Evolutionary conservation across 2,113 vertebrate species (phyloP).

Genomic region (Coptodon bakossiorum): DNA sequence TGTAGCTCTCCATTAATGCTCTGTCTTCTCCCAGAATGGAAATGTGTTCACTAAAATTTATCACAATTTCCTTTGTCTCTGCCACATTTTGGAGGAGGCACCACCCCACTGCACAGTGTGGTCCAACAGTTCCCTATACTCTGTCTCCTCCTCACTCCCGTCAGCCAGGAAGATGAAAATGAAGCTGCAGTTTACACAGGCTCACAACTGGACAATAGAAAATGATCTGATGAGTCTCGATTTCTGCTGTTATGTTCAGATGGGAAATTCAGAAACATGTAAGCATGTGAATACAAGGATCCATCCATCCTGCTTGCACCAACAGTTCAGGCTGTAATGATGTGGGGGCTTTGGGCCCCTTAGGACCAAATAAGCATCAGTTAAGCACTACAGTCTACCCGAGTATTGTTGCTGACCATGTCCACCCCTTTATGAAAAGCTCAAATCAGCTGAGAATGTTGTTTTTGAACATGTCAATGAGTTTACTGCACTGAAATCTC

Average conservation of each 20-base stretch:
- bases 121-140: neutral
- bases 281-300: neutral
- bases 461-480: neutral
- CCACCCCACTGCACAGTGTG: neutral
- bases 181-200: neutral
- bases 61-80: neutral
- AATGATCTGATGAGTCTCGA: neutral
- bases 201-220: neutral
- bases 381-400: neutral
- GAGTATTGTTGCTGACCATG: neutral
- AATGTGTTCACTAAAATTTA: neutral
- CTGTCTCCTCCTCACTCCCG: neutral
- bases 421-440: neutral
- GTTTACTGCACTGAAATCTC: neutral
- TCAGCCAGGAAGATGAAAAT: neutral
- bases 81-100: neutral
- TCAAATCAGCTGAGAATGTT: neutral
- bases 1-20: neutral
- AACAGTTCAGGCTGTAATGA: neutral
- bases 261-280: neutral
- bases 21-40: neutral
- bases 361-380: neutral
- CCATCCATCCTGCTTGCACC: neutral
- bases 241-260: neutral
- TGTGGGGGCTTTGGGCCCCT: neutral